phyloP scores from a whole-genome alignment of 2,113 vertebrate species.

The Porphyrio hochstetteri region DNA sequence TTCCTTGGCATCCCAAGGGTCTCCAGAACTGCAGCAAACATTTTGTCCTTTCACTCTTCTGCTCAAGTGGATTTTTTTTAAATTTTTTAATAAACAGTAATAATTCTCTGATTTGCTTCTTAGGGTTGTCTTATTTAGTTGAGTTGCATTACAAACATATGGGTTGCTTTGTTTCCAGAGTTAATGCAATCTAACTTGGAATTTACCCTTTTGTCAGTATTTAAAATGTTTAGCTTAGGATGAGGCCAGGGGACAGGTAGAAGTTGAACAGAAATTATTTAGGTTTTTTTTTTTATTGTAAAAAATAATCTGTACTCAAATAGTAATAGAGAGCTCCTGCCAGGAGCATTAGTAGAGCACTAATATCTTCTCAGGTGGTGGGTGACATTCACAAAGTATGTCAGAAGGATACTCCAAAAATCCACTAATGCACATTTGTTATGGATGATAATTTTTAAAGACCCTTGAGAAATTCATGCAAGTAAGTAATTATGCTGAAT shows the following conservation, averaged over 20 bases:
- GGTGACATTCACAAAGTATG: background rate
- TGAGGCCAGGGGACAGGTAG: background rate
- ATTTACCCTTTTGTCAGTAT: background rate
- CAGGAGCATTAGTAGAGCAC: background rate
- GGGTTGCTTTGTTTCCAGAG: background rate
- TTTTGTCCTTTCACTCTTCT: background rate
- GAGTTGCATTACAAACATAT: background rate
- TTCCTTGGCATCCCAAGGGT: background rate
- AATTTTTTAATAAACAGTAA: background rate
- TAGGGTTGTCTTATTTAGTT: background rate
- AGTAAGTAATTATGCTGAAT: slow-evolving; percentile 59
- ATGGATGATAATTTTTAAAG: background rate
- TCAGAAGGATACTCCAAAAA: background rate
- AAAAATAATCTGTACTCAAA: background rate
- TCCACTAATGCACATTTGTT: background rate
- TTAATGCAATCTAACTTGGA: background rate
- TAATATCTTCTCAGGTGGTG: background rate
- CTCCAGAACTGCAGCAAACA: background rate
- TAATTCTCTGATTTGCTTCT: background rate
- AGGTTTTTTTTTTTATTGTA: background rate
- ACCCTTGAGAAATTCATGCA: background rate
- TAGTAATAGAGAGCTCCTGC: background rate
- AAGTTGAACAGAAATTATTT: background rate
- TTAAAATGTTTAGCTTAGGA: background rate
- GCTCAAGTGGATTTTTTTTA: background rate